Base-by-base conservation (phyloP, 2,113 vertebrate genomes). In the Planiliza haematocheilus region DNA sequence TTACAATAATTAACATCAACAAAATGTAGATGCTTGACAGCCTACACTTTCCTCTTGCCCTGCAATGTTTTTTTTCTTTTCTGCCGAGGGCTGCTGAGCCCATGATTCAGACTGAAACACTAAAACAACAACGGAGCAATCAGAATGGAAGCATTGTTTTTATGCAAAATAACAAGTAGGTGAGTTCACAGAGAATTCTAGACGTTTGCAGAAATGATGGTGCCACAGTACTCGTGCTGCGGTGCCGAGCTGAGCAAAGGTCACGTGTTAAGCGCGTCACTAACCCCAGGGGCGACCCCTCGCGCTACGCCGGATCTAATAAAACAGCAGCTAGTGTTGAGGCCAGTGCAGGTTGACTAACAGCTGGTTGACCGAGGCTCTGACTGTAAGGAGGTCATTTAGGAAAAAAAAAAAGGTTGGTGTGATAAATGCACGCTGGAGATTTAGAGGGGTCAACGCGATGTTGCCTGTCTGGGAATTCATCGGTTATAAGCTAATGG, bases 1-100 rank as follows among this genome's bases (percentile, higher is more conserved):
- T 39, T n/a, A 14, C 20, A 56, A 56, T 55, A 42, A 53, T 59
- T 61, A 37, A 24, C 14, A 58, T 49, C 55, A 65, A 61, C 14
- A 43, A 38, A 38, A 53, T 58, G 38, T 20, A 48, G 17, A 37
- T 77, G 24, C 10, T 13, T 37, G 30, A 18, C 45, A 66, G 34
- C 34, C 42, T 55, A 12, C 17, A 46, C 8, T 24, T 43, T 16
- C n/a, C 18, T 39, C 7, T 14, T 20, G 18, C 38, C 8, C 41
- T 67, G 46, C 38, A 53, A 34, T 53, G 2, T 30, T 5, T 30
- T 30, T 30, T 30, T 30, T 30, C 24, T n/a, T n/a, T n/a, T n/a
- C n/a, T n/a, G 24, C 24, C 24, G 24, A 30, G 24, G 24, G 24
- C 24, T 2, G 5, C 24, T 30, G 24, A 30, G 24, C 5, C 24